Base-by-base conservation (phyloP, 2,113 vertebrate genomes). In the Grantiella picta region DNA sequence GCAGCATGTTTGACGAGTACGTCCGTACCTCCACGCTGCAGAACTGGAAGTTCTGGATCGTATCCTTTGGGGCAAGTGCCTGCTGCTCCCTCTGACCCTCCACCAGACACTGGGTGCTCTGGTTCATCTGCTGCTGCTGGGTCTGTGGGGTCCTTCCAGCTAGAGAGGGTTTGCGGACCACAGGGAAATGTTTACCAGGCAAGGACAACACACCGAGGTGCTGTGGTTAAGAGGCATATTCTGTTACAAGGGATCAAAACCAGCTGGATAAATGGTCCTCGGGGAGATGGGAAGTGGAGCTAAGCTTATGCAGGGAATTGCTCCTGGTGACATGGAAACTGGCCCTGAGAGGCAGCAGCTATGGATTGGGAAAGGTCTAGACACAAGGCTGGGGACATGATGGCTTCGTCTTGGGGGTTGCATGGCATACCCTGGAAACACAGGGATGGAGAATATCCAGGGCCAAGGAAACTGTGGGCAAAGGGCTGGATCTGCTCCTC, bases 31-130 rank as follows among this genome's bases (percentile, higher is more conserved):
- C 99, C 88, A 99, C 99, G 0, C 97, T 99, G 95, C 99, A 99
- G 82, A 99, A 99, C 97, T 99, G 99, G 99, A 99, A 99, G 97
- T 99, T 99, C 98, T 99, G 99, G 99, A 99, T 99, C 0, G 99
- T 99, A 99, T 99, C 99, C 98, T 99, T 97, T 54, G 33, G 16
- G 14, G 28, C 29, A 23, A 2, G 61, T 4, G 14, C 13, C 38
- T n/a, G 44, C 68, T 90, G 44, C 57, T 86, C 31, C 16, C 35
- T 70, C 57, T 40, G 13, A 76, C 28, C 14, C 40, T 69, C 53
- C 57, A 53, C 25, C 6, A 36, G 33, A 40, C 13, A n/a, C 11
- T 5, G 12, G 20, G 17, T 45, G 25, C 22, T 35, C 65, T 38
- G 60, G 35, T 73, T 72, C 18, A 50, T 35, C 33, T 16, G 4